Base-by-base conservation (phyloP, 2,113 vertebrate species). In the Hippocampus zosterae region DNA sequence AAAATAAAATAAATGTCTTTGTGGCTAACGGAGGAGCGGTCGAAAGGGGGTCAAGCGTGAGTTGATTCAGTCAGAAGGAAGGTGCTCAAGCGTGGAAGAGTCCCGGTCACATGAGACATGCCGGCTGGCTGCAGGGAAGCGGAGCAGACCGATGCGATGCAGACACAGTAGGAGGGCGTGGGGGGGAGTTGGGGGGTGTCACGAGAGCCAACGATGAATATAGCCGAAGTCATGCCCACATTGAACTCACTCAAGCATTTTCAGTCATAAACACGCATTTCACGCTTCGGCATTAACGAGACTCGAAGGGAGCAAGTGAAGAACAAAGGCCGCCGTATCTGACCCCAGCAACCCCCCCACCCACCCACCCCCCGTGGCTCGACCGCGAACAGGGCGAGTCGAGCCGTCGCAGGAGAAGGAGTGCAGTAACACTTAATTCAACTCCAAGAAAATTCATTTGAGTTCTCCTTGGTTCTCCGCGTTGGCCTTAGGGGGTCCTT, bases 201-300 rank as follows among this genome's bases (percentile, higher is more conserved):
- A n/a, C 1, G 56, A 71, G 63, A 71, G 42, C 25, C 16, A 62
- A 55, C 16, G 63, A 48, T 29, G 65, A 3, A 13, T 27, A 15
- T 42, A 16, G 64, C 23, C 23, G 42, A 23, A n/a, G 16, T 25
- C 8, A 18, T 55, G 50, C 46, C 48, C 40, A 21, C 10, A 15
- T 46, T 60, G 76, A 87, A 85, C 83, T 64, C 80, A 33, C 7
- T 78, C 78, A 78, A 78, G 78, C 80, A 62, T 65, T 56, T 69
- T 71, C 74, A 65, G 42, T 76, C 65, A 40, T 29, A 37, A n/a
- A 65, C 33, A 62, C 75, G 60, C 64, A 56, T 40, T 64, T 57
- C 42, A 70, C 15, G 65, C 46, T 67, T 67, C 29, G 11, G 29
- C 10, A 19, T 25, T 18, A 56, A 52, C 19, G 41, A 15, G 57